These are phyloP conservation scores for Pocota personata DNA, from an alignment of 2,888 invertebrate genomes.

Conservation along the genomic window DNA sequence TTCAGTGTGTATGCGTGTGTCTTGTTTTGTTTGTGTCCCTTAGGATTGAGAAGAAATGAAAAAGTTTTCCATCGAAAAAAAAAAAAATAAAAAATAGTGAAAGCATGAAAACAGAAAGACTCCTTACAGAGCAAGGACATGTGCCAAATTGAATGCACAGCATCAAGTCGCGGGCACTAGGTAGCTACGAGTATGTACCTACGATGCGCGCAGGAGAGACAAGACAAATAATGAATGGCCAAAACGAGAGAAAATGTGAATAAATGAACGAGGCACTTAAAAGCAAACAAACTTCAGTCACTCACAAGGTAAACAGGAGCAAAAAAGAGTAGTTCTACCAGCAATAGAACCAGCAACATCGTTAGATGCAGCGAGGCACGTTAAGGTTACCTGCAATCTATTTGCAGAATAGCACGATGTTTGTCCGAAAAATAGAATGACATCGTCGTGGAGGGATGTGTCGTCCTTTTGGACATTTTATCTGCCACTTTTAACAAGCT, in stretches of 20 bases:
- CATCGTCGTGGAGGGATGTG: conserved; percentile 10
- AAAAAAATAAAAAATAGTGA: not conserved
- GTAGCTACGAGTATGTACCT: no score
- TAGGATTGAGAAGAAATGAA: conserved; percentile 59
- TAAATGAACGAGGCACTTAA: conserved; percentile 71
- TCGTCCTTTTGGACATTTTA: conserved; percentile 56
- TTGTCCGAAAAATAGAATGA: conserved; percentile 51
- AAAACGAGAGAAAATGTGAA: conserved; percentile 66
- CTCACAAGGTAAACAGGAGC: conserved; percentile 37
- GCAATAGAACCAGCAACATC: not conserved
- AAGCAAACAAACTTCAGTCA: conserved; percentile 62
- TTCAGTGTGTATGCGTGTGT: not conserved
- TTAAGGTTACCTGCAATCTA: conserved; percentile 23
- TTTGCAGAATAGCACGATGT: conserved; percentile 17
- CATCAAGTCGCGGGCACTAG: conserved; percentile 54
- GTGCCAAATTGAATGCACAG: conserved; percentile 70
- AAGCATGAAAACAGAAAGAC: not conserved
- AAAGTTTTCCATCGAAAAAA: conserved; percentile 25
- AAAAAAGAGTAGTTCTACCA: not conserved
- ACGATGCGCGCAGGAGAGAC: conserved; percentile 23
- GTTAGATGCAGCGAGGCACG: conserved; percentile 19
- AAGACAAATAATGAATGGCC: conserved; percentile 69
- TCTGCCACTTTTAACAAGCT: conserved; percentile 44
- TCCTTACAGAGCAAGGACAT: conserved; percentile 47
- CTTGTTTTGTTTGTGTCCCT: conserved; percentile 58